Base-by-base conservation (phyloP, 2,113 vertebrate species). In the Eclectus roratus region DNA sequence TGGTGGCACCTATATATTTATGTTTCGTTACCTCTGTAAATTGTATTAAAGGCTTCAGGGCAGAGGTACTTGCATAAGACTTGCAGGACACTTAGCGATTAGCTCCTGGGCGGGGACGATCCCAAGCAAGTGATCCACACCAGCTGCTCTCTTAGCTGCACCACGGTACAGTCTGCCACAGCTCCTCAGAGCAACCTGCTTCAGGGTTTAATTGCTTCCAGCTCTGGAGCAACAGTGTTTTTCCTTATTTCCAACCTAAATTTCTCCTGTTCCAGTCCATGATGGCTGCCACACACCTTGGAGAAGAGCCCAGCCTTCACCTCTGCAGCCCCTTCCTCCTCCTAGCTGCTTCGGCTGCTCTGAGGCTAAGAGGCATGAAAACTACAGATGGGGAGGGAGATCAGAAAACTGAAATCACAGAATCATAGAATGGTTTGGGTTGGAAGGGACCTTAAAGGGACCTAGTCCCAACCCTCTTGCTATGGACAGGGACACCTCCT, bases 211-310 rank as follows among this genome's bases (percentile, higher is more conserved):
- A 39, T 24, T 77, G 24, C 24, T 47, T 15, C 24, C 7, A 16
- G 16, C 35, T 44, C 20, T 72, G 39, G 6, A 10, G 9, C 3
- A 4, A 24, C 19, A 46, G 17, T 5, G 3, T 37, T 47, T 13
- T 64, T 74, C 16, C 28, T 69, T 65, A 49, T 65, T 94, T 82
- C 16, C 47, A 80, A 16, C 11, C 4, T 47, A 43, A 90, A 80
- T 80, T 81, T 88, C 39, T 35, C 7, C 17, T 71, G 3, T 88
- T 77, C 85, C 44, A 29, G 18, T 3, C 6, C 21, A 14, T 55
- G 29, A 20, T 3, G 3, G 24, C 37, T 78, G 29, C 7, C 1
- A 0, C 24, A n/a, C 35, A 24, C 13, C 11, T 72, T 1, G 3
- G 39, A 76, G n/a, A 25, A 80, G 39, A 88, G 35, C 9, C 41